phyloP scores from a whole-genome alignment of 1,140 invertebrate species.

The Leptestheria dahalacensis region DNA sequence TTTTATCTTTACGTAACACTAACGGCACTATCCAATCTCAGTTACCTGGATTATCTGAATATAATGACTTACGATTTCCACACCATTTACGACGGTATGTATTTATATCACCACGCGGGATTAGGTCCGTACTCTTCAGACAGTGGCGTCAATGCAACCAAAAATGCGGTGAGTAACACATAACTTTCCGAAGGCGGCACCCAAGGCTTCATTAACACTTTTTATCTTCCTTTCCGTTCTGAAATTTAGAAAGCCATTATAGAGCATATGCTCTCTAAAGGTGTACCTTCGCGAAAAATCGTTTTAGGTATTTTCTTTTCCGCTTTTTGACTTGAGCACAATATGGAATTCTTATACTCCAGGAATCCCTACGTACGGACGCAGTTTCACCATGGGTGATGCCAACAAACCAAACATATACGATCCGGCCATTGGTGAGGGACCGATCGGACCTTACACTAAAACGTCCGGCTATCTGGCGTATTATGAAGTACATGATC shows the following conservation, averaged over 20 bases:
- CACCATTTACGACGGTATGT: conserved; percentile 11
- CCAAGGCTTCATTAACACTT: too few relatives aligned
- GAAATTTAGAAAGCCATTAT: neutral
- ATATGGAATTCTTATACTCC: neutral
- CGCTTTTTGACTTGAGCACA: neutral
- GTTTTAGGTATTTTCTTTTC: conserved; percentile 22
- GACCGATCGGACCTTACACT: conserved; percentile 16
- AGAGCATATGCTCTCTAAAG: neutral
- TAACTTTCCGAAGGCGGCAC: too few relatives aligned
- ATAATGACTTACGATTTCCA: conserved; percentile 32
- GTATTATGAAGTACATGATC: conserved; percentile 29
- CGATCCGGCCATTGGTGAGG: conserved; percentile 22
- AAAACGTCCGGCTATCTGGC: conserved; percentile 15
- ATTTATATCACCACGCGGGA: conserved; percentile 10
- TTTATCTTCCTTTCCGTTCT: neutral
- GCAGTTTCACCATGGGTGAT: conserved; percentile 26
- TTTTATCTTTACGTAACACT: conserved; percentile 16
- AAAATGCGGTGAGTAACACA: too few relatives aligned
- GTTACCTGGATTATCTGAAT: conserved; percentile 28
- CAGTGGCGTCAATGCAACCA: neutral
- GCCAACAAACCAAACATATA: conserved; percentile 22
- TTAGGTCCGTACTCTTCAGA: conserved; percentile 2
- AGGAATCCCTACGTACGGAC: conserved; percentile 26
- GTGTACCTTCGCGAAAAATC: conserved; percentile 26
- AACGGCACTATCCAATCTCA: too few relatives aligned